A percentile compares a stretch with the other conserved stretches of the same genome.
Evolutionary conservation across 2,888 invertebrate genomes (phyloP).

Genomic region (Coelinius sp.): DNA sequence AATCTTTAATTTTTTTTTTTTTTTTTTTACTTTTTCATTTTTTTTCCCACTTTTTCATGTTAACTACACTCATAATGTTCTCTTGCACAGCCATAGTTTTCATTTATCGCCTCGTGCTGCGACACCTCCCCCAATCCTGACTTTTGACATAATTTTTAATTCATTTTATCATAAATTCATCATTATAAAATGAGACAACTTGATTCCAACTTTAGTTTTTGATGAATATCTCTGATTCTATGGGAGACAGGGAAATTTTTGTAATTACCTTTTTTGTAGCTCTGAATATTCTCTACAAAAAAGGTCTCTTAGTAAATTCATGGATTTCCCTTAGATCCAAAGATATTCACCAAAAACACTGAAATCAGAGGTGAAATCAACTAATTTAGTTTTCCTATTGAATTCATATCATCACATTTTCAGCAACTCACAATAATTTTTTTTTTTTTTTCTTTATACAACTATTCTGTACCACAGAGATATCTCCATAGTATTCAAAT

Average conservation of each 20-base stretch:
- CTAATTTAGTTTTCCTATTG: not conserved
- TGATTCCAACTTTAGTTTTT: too few species aligned
- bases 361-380: too few species aligned
- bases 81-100: constrained; percentile 70
- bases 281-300: too few species aligned
- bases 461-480: not conserved
- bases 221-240: too few species aligned
- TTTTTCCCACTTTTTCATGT: constrained; percentile 32
- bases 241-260: too few species aligned
- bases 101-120: constrained; percentile 40
- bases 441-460: too few species aligned
- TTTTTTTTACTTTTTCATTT: not conserved
- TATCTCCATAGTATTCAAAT: not conserved
- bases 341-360: too few species aligned
- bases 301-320: too few species aligned
- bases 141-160: not conserved
- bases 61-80: constrained; percentile 69
- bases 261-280: too few species aligned
- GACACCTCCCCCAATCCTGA: constrained; percentile 4
- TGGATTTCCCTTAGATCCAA: too few species aligned
- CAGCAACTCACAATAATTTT: not conserved
- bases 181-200: not conserved
- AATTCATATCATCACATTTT: not conserved
- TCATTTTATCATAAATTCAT: not conserved
- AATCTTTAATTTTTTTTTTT: constrained; percentile 45